A percentile compares a stretch with the other conserved stretches of the same genome.
Evolutionary conservation across 2,113 vertebrate genomes (phyloP).

Genomic region (Orthochromis malagaraziensis): DNA sequence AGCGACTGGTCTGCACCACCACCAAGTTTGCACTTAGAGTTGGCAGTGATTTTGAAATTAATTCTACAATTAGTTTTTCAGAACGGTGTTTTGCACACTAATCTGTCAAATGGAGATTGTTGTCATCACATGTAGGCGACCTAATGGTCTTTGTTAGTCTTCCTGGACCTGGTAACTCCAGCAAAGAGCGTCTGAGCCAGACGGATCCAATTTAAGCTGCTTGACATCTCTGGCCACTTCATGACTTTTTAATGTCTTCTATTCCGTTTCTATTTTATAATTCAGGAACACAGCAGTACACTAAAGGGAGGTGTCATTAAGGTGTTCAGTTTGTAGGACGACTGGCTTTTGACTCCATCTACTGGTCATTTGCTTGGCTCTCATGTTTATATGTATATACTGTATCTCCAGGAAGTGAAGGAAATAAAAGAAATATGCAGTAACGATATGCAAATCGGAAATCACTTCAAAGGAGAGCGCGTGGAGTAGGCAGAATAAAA

Average conservation of each 20-base stretch:
- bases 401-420: not conserved
- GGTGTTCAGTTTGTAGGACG: not conserved
- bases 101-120: not conserved
- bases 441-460: not conserved
- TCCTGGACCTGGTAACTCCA: not conserved
- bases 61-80: not conserved
- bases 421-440: not conserved
- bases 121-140: not conserved
- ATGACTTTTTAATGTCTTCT: constrained; percentile 16
- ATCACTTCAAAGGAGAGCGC: not conserved
- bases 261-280: constrained; percentile 4
- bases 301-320: not conserved
- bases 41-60: not conserved
- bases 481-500: not conserved
- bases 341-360: constrained; percentile 47
- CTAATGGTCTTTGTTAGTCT: not conserved
- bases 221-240: not conserved
- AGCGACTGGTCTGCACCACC: not conserved
- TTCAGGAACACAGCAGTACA: not conserved
- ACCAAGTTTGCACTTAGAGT: not conserved
- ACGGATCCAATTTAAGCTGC: not conserved
- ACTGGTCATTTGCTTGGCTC: constrained; percentile 23
- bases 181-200: not conserved
- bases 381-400: not conserved
- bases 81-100: not conserved